Evolutionary conservation across 2,888 invertebrate genomes (phyloP).

Genomic region (Xanthorhoe spadicearia): DNA sequence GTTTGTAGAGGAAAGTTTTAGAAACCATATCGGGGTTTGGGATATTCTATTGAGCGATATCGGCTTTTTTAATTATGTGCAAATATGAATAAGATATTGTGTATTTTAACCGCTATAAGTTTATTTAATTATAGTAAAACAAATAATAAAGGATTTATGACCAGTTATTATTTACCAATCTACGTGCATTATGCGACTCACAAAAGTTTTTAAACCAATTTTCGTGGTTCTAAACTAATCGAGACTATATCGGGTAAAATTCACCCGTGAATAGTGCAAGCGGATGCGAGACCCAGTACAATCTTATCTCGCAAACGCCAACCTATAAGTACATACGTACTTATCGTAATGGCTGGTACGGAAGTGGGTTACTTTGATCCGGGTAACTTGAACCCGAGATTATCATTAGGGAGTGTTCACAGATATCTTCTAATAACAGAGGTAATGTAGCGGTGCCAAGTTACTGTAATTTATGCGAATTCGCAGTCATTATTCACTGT

Average conservation of each 20-base stretch:
- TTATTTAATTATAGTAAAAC: too few relatives aligned
- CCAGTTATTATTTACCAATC: too few relatives aligned
- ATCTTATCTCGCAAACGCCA: conserved; percentile 19
- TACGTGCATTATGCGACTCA: too few relatives aligned
- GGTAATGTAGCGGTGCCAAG: neutral
- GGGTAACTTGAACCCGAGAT: conserved; percentile 24
- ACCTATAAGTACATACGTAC: conserved; percentile 7
- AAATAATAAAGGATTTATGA: too few relatives aligned
- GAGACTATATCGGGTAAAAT: neutral
- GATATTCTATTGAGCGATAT: neutral
- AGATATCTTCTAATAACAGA: neutral
- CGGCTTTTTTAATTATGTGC: neutral
- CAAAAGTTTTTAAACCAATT: too few relatives aligned
- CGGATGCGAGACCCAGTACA: neutral
- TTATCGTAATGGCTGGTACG: conserved; percentile 25
- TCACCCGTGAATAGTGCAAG: neutral
- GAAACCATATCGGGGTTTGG: neutral
- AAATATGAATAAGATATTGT: neutral
- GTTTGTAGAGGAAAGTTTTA: conserved; percentile 3
- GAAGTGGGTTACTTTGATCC: conserved; percentile 21
- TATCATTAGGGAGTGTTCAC: conserved; percentile 17
- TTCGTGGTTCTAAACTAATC: neutral
- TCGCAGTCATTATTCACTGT: neutral
- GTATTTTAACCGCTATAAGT: neutral
- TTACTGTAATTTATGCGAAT: neutral